Conservation (phyloP, 1,140 invertebrate species). For the Diabrotica virgifera region DNA sequence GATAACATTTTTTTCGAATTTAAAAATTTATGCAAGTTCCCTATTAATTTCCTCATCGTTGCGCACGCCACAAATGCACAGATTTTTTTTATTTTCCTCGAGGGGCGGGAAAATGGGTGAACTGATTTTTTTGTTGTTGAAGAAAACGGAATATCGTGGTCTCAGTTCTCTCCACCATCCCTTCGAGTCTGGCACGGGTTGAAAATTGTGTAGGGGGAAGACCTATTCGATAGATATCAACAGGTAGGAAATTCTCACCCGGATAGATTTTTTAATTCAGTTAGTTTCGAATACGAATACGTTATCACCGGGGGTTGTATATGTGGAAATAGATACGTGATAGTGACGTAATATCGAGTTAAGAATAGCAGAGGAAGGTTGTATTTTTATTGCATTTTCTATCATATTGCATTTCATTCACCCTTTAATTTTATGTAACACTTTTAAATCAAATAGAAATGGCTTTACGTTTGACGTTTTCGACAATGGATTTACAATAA, state of each 20-base stretch:
- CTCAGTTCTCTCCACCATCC: constrained; percentile 5
- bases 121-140: neutral
- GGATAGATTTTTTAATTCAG: constrained; percentile 1
- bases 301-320: too few species aligned
- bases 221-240: constrained; percentile 9
- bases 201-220: constrained; percentile 14
- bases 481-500: too few species aligned
- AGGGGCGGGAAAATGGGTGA: neutral
- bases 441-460: too few species aligned
- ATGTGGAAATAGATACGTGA: too few species aligned
- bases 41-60: neutral
- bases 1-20: too few species aligned
- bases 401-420: too few species aligned
- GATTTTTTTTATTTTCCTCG: neutral
- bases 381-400: too few species aligned
- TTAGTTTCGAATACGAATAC: neutral
- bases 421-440: too few species aligned
- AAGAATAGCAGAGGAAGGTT: too few species aligned
- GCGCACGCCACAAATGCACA: neutral
- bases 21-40: too few species aligned
- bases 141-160: constrained; percentile 4
- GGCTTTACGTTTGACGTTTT: too few species aligned
- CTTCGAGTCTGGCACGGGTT: constrained; percentile 4
- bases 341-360: too few species aligned
- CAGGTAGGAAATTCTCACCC: constrained; percentile 8